A percentile compares a stretch with the other conserved stretches of the same genome.
Evolutionary conservation across 2,888 invertebrate species (phyloP).

Genomic region (Cynaeus angustus): DNA sequence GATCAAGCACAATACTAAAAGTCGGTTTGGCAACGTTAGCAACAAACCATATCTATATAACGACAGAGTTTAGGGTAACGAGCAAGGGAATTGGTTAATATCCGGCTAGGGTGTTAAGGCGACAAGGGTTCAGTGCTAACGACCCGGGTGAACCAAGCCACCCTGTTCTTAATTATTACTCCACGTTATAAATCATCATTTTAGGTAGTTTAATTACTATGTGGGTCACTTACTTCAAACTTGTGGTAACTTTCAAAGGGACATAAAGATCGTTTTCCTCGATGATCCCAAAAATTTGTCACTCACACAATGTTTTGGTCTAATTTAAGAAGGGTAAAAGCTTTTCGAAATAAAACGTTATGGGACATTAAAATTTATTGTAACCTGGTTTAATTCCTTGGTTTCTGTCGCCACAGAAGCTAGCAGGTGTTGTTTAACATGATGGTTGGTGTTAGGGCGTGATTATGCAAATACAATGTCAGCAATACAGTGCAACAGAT

Average conservation of each 20-base stretch:
- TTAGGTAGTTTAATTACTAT: conserved; percentile 58
- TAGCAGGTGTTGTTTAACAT: conserved; percentile 57
- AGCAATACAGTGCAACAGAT: conserved; percentile 54
- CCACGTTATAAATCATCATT: conserved; percentile 64
- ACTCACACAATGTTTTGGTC: too few species aligned
- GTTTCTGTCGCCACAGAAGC: conserved; percentile 47
- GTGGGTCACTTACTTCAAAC: conserved; percentile 56
- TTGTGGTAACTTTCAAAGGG: conserved; percentile 4
- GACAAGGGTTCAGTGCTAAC: conserved; percentile 63
- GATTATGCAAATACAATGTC: conserved; percentile 57
- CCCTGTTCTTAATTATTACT: conserved; percentile 63
- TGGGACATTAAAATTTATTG: conserved; percentile 35
- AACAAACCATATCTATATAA: conserved; percentile 55
- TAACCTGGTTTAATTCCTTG: conserved; percentile 47
- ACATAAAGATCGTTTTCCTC: not conserved
- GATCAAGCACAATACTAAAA: conserved; percentile 51
- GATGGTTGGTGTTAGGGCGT: conserved; percentile 56
- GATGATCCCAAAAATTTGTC: not conserved
- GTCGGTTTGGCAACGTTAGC: conserved; percentile 50
- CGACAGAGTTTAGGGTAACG: conserved; percentile 53
- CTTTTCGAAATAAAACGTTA: conserved; percentile 2
- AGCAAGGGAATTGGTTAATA: conserved; percentile 66
- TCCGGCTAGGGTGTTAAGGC: conserved; percentile 64
- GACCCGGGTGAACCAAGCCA: conserved; percentile 56
- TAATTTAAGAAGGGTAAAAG: not conserved